Evolutionary conservation across 1,140 invertebrate species (phyloP).

Genomic region (Drosophila sturtevanti): DNA sequence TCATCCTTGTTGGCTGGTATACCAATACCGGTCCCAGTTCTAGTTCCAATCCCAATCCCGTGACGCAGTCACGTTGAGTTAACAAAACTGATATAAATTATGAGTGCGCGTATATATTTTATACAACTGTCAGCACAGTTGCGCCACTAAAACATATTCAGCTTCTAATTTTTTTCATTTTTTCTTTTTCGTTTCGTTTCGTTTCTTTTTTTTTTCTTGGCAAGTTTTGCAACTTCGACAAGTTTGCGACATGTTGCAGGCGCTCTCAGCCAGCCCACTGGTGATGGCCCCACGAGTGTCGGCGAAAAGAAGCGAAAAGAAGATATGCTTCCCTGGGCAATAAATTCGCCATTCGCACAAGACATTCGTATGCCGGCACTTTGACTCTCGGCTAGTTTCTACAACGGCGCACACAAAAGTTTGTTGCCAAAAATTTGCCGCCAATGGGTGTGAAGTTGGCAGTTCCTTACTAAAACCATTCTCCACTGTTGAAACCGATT

Average conservation of each 20-base stretch:
- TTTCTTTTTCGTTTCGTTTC: slow-evolving; percentile 1
- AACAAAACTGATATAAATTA: slow-evolving; percentile 80
- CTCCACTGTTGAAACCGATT: neutral
- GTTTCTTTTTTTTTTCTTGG: neutral
- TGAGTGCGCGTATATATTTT: slow-evolving; percentile 76
- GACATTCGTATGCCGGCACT: slow-evolving; percentile 33
- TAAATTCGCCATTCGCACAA: slow-evolving; percentile 61
- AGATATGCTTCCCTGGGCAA: slow-evolving; percentile 78
- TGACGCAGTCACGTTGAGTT: slow-evolving; percentile 74
- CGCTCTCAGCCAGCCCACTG: slow-evolving; percentile 3
- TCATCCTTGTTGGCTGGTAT: no score
- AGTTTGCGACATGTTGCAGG: slow-evolving; percentile 76
- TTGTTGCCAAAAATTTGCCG: slow-evolving; percentile 79
- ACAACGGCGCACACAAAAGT: slow-evolving; percentile 47
- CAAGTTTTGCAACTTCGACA: slow-evolving; percentile 52
- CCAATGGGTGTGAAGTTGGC: slow-evolving; percentile 77
- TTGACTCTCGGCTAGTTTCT: slow-evolving; percentile 34
- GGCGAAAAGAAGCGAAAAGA: slow-evolving; percentile 38
- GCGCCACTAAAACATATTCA: slow-evolving; percentile 76
- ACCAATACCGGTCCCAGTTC: slow-evolving; percentile 24
- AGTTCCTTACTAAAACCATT: slow-evolving; percentile 26
- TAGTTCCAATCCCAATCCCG: slow-evolving; percentile 34
- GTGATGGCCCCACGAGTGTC: slow-evolving; percentile 3
- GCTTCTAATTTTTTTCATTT: slow-evolving; percentile 56
- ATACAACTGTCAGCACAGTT: slow-evolving; percentile 74